Percentiles rank a stretch among this genome's conserved stretches.
These are phyloP conservation scores for Potamarius usumacintae DNA, from an alignment of 2,113 vertebrate genomes.

Conservation along the genomic window DNA sequence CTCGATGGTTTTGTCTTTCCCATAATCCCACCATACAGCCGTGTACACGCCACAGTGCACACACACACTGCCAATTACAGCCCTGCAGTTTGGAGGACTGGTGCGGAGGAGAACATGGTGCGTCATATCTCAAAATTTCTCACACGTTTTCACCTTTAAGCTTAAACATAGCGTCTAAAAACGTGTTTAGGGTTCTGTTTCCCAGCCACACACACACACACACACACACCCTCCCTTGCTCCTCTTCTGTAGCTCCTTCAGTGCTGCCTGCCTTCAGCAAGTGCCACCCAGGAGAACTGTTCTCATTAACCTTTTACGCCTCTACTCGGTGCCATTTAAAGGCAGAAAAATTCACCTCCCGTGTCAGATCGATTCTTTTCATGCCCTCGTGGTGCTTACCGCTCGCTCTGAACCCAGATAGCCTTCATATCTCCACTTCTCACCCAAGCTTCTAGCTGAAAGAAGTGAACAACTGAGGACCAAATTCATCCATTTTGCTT, in stretches of 20 bases:
- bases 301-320: conserved; percentile 71
- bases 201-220: neutral
- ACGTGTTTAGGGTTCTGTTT: conserved; percentile 7
- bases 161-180: conserved; percentile 22
- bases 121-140: conserved; percentile 27
- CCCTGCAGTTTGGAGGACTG: conserved; percentile 27
- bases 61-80: conserved; percentile 35
- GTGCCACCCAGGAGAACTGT: conserved; percentile 63
- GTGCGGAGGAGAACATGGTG: conserved; percentile 10
- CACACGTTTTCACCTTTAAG: conserved; percentile 33
- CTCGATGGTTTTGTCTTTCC: conserved; percentile 39
- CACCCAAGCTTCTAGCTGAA: conserved; percentile 5
- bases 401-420: conserved; percentile 45
- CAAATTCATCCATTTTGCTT: conserved; percentile 24
- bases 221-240: neutral
- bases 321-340: conserved; percentile 56
- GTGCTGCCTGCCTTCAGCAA: conserved; percentile 51
- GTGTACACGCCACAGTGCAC: neutral
- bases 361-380: conserved; percentile 53
- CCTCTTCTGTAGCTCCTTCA: conserved; percentile 28
- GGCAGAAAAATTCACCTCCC: conserved; percentile 49
- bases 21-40: conserved; percentile 40
- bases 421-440: conserved; percentile 15
- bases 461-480: neutral
- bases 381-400: conserved; percentile 56